Evolutionary conservation across 2,888 invertebrate species (phyloP), one percentile per base, ranked within the genome.

Genomic region (Ferdinandea cuprea): DNA sequence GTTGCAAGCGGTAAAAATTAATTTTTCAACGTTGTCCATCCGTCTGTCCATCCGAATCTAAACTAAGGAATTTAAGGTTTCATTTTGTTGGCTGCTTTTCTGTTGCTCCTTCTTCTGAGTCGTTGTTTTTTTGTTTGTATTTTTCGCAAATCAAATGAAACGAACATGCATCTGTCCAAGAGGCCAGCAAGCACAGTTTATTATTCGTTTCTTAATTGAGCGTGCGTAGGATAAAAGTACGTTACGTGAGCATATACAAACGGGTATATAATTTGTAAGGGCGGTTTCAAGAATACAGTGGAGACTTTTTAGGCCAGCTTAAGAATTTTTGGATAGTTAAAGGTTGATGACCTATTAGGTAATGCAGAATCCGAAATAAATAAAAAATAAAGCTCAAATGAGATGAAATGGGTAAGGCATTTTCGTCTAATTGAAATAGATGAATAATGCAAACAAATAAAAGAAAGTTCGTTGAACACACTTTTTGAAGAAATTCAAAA

Each of bases 1-100:
- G 21, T 37, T 46, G 48, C 65, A 66, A 17, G 66, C 50, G 44
- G 66, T 58, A 56, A 73, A 73, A 73, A 73, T 65, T 54, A 65
- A 65, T 73, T 73, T 56, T 56, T 42, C 66, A 35, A 44, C 66
- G n/a, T 59, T 59, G 66, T 59, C 66, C 74, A 50, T 66, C 65
- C 65, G n/a, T 66, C 63, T 63, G 42, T 73, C 72, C 50, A 72
- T 50, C 52, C 30, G 44, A 72, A 72, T 61, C 61, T 52, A 52
- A 61, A 72, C 32, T 50, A 32, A 32, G 71, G 30, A 52, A 61
- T 71, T 66, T 52, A 13, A 71, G 9, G 25, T 61, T 52, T 28
- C 19, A 21, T 59, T 71, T 40, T 17, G 15, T 40, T 40, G 7
- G 28, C 6, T 19, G 13, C 4, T n/a, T n/a, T n/a, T n/a, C n/a